Evolutionary conservation across 2,888 invertebrate genomes (phyloP), one percentile per base, ranked within the genome.

Genomic region (Philopedon plagiatum): DNA sequence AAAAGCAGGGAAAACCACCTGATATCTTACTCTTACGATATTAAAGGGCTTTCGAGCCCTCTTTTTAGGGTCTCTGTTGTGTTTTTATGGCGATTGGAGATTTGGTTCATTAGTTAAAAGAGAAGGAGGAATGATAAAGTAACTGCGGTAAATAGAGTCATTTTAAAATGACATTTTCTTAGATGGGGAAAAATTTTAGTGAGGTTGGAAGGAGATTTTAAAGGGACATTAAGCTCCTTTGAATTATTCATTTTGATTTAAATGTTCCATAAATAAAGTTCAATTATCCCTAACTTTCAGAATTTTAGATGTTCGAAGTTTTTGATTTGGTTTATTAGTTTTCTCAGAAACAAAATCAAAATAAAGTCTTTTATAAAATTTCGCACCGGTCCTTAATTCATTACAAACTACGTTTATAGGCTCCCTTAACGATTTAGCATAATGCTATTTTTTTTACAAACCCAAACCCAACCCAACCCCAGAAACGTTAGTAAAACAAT

Each of bases 1-100:
- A 56, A 65, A 71, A 61, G 9, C 63, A 76, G 76, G 75, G 73
- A 75, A 75, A 71, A 76, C 77, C 76, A 80, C 78, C 77, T 77
- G 77, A 77, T 78, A 78, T 78, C 74, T 74, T 72, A 74, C 60
- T 60, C 62, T 73, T 71, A 67, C 67, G 56, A 78, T 76, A 76
- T 77, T 74, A 71, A 71, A 60, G 60, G 68, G 66, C 37, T 62
- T 62, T 49, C 29, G 49, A 34, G 29, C 56, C 57, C 56, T 49
- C 54, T 51, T 64, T 54, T 32, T 49, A 11, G n/a, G 21, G 39
- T 29, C 49, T 51, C 54, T 65, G 57, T 71, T 65, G 58, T 49
- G 71, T 71, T 71, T 71, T 71, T 71, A 71, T 71, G 71, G 71
- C 65, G 58, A 71, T 71, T 71, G 71, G 54, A 71, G 71, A 71